phyloP scores from a whole-genome alignment of 2,888 invertebrate species.

The Tipula unca region DNA sequence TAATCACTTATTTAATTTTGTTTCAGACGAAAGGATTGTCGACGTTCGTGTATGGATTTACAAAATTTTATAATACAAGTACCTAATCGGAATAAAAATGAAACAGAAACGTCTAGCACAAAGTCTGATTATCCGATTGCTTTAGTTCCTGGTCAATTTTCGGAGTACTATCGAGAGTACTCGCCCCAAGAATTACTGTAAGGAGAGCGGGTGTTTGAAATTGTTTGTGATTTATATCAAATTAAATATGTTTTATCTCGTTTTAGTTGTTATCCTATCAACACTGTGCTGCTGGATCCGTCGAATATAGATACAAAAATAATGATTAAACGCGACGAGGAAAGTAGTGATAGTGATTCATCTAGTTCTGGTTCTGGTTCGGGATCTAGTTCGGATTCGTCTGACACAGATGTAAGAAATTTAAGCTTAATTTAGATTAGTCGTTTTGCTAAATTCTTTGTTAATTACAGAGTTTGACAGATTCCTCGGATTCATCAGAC shows the following conservation, averaged over 20 bases:
- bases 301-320: constrained; percentile 25
- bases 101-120: constrained; percentile 23
- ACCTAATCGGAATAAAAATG: constrained; percentile 44
- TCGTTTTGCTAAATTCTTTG: neutral
- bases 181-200: constrained; percentile 70
- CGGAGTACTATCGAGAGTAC: constrained; percentile 73
- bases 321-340: constrained; percentile 27
- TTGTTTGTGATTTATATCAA: neutral
- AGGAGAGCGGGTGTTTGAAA: constrained; percentile 27
- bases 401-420: constrained; percentile 16
- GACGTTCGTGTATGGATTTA: constrained; percentile 80
- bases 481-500: constrained; percentile 25
- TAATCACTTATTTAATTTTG: constrained; percentile 21
- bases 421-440: neutral
- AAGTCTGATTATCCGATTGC: constrained; percentile 78
- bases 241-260: constrained; percentile 19
- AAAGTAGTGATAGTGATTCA: constrained; percentile 35
- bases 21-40: constrained; percentile 54
- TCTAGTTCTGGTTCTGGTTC: constrained; percentile 41
- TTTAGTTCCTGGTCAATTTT: constrained; percentile 93
- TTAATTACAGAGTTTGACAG: neutral
- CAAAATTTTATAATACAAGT: constrained; percentile 83
- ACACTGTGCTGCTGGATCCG: constrained; percentile 61
- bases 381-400: constrained; percentile 28
- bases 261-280: constrained; percentile 78